phyloP scores from a whole-genome alignment of 2,888 invertebrate species.

The Euplagia quadripunctaria region DNA sequence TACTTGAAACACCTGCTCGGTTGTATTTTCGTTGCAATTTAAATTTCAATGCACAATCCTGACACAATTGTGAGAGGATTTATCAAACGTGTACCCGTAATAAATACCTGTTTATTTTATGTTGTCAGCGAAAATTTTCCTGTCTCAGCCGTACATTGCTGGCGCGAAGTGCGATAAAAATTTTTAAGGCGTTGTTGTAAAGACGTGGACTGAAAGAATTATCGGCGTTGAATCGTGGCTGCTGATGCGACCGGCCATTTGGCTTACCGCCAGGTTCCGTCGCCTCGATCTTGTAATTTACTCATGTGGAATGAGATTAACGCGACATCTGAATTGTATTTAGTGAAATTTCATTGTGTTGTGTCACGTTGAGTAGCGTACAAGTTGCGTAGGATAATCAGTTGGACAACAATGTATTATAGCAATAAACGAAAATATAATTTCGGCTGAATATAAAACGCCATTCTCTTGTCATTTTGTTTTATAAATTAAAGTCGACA shows the following conservation, averaged over 20 bases:
- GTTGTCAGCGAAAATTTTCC: conserved; percentile 28
- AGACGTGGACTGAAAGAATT: conserved; percentile 70
- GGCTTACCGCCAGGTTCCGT: conserved; percentile 70
- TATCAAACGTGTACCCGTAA: conserved; percentile 16
- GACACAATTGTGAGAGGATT: conserved; percentile 17
- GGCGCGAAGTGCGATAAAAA: conserved; percentile 49
- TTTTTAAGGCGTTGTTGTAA: conserved; percentile 58
- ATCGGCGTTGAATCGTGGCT: conserved; percentile 70
- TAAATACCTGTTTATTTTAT: conserved; percentile 13
- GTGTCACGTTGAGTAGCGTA: conserved; percentile 31
- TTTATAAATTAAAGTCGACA: conserved; percentile 22
- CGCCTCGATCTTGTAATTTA: conserved; percentile 79
- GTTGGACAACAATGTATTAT: conserved; percentile 13
- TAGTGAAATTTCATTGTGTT: conserved; percentile 65
- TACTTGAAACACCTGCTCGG: conserved; percentile 7
- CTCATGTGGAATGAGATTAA: conserved; percentile 79
- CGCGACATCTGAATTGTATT: conserved; percentile 77
- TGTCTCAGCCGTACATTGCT: conserved; percentile 37
- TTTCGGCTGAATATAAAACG: conserved; percentile 16
- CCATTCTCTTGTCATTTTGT: conserved; percentile 14
- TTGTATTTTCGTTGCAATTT: conserved; percentile 5
- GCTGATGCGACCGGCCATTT: conserved; percentile 77
- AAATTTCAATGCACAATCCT: conserved; percentile 14
- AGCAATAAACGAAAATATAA: conserved; percentile 1
- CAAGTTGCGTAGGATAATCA: conserved; percentile 29